Evolutionary conservation across 2,888 invertebrate genomes (phyloP).

Genomic region (Hyposoter dolosus): DNA sequence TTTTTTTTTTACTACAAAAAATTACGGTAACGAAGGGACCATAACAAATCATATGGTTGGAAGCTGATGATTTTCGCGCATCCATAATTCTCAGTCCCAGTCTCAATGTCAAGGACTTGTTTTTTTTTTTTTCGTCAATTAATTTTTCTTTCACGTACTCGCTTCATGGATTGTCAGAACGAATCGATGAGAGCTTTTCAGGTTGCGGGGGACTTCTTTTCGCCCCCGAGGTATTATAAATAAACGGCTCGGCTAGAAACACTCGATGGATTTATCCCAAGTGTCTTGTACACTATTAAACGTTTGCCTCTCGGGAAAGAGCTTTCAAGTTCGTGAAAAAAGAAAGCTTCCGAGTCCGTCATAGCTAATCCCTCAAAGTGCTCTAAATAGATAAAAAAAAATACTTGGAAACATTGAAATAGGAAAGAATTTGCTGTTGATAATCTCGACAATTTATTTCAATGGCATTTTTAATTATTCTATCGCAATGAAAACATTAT

Average conservation of each 20-base stretch:
- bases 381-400: not conserved
- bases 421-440: not conserved
- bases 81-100: not conserved
- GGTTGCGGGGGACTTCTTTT: constrained; percentile 35
- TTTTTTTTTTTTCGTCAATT: not conserved
- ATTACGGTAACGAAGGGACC: not conserved
- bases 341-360: not conserved
- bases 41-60: too few relatives aligned
- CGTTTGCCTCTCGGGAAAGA: constrained; percentile 1
- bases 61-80: too few relatives aligned
- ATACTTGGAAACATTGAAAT: not conserved
- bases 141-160: not conserved
- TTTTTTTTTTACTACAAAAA: not conserved
- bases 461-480: not conserved
- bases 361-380: not conserved
- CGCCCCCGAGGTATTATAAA: constrained; percentile 56
- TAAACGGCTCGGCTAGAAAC: constrained; percentile 56
- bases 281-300: constrained; percentile 11
- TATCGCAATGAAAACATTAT: not conserved
- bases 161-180: constrained; percentile 10
- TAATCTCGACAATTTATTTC: not conserved
- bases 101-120: not conserved
- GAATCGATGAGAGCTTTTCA: constrained; percentile 19
- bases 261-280: constrained; percentile 37
- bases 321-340: not conserved